Conservation (phyloP, 2,888 invertebrate species). For the Chelonus formosanus region DNA sequence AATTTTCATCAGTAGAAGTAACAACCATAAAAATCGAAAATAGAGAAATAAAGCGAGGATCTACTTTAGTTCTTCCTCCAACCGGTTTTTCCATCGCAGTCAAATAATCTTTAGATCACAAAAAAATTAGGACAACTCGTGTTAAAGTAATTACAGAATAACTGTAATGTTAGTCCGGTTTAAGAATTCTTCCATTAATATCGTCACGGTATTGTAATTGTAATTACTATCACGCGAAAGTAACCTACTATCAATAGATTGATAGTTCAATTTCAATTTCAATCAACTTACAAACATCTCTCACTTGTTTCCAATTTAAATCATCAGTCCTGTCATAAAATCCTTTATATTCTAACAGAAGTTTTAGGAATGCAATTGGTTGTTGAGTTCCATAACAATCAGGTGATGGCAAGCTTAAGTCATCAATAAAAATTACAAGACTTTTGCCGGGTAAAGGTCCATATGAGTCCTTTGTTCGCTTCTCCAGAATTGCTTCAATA, state of each 20-base stretch:
- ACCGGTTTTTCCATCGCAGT: conserved; percentile 89
- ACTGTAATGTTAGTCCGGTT: too few species aligned
- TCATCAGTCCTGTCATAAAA: conserved; percentile 90
- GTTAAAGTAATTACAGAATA: too few species aligned
- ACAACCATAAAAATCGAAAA: conserved; percentile 88
- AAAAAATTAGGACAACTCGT: neutral
- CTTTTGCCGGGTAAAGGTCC: conserved; percentile 92
- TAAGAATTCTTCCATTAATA: neutral
- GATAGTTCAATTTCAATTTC: neutral
- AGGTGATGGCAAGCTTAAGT: conserved; percentile 93
- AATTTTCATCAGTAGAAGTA: conserved; percentile 80
- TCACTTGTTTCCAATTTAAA: conserved; percentile 87
- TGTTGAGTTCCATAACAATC: conserved; percentile 93
- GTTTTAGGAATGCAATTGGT: conserved; percentile 89
- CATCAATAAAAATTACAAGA: conserved; percentile 89
- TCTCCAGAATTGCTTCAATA: conserved; percentile 88
- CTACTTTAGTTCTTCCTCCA: conserved; percentile 89
- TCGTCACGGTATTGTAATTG: too few species aligned
- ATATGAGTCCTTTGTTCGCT: conserved; percentile 87
- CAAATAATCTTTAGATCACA: conserved; percentile 69
- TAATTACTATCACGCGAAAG: neutral
- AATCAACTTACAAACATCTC: conserved; percentile 72
- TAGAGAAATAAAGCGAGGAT: conserved; percentile 90
- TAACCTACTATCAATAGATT: neutral
- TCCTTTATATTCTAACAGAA: conserved; percentile 88